Evolutionary conservation across 2,797 vertebrate species (phyloP).

Genomic region (Periophthalmus magnuspinnatus): DNA sequence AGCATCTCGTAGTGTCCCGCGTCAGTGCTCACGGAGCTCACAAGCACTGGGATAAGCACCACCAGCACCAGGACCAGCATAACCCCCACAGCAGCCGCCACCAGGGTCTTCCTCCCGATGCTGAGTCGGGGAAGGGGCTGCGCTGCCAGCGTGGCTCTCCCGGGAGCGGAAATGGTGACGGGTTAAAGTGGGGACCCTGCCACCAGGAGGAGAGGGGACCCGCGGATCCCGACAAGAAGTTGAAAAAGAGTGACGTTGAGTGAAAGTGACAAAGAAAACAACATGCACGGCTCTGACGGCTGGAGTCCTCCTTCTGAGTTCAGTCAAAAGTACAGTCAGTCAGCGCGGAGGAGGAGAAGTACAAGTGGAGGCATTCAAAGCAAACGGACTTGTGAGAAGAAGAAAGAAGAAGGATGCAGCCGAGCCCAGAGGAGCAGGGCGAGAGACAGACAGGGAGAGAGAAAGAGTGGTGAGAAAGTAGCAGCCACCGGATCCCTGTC

Average conservation of each 20-base stretch:
- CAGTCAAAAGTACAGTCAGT: slow-evolving; percentile 65
- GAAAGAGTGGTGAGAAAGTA: slow-evolving; percentile 56
- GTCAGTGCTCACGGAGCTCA: slow-evolving; percentile 88
- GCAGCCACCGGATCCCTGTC: slow-evolving; percentile 60
- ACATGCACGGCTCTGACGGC: slow-evolving; percentile 67
- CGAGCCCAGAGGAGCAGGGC: slow-evolving; percentile 63
- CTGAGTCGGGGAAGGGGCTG: slow-evolving; percentile 91
- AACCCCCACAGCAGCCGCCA: slow-evolving; percentile 91
- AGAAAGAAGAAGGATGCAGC: slow-evolving; percentile 63
- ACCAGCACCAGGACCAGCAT: slow-evolving; percentile 94
- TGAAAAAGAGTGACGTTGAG: slow-evolving; percentile 60
- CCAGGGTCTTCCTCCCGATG: slow-evolving; percentile 92
- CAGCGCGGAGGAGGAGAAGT: slow-evolving; percentile 51
- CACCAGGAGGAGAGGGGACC: slow-evolving; percentile 68
- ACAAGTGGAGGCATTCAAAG: slow-evolving; percentile 61
- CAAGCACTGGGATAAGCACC: slow-evolving; percentile 96
- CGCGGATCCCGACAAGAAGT: slow-evolving; percentile 64
- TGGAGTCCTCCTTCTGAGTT: slow-evolving; percentile 57
- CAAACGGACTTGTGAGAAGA: slow-evolving; percentile 70
- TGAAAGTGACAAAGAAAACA: slow-evolving; percentile 69
- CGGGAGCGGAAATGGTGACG: slow-evolving; percentile 89
- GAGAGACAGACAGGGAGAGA: slow-evolving; percentile 56
- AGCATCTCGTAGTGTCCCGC: slow-evolving; percentile 91
- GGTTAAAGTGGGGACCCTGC: slow-evolving; percentile 69
- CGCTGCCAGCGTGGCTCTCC: slow-evolving; percentile 85